Evolutionary conservation across 2,888 invertebrate genomes (phyloP).

Genomic region (Conistra vaccinii): DNA sequence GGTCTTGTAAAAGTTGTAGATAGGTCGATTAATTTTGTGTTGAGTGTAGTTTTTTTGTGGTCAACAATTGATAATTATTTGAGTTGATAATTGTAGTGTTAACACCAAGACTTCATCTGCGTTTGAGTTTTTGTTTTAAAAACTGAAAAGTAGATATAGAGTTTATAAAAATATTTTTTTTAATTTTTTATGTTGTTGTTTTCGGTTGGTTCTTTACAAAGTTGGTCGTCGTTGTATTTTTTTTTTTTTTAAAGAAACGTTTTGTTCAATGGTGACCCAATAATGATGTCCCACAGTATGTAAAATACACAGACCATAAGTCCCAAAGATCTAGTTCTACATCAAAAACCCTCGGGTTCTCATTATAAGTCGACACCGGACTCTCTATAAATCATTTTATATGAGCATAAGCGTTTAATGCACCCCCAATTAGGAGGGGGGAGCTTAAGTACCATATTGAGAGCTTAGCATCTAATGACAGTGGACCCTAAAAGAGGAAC

Average conservation of each 20-base stretch:
- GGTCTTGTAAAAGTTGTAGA: slow-evolving; percentile 1
- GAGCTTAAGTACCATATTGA: slow-evolving; percentile 74
- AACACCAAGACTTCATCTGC: not conserved
- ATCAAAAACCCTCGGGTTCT: slow-evolving; percentile 55
- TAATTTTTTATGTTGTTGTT: too few relatives aligned
- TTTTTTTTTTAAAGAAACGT: not conserved
- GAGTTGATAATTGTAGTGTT: not conserved
- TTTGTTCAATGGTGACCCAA: not conserved
- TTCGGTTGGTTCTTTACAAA: too few relatives aligned
- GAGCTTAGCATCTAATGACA: slow-evolving; percentile 70
- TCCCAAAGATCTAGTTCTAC: slow-evolving; percentile 36
- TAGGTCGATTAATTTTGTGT: slow-evolving; percentile 25
- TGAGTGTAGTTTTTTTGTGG: slow-evolving; percentile 4
- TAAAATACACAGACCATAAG: slow-evolving; percentile 26
- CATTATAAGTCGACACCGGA: slow-evolving; percentile 65
- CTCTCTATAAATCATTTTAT: slow-evolving; percentile 83
- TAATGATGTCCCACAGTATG: not conserved
- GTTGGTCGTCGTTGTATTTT: too few relatives aligned
- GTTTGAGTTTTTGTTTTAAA: not conserved
- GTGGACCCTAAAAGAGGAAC: slow-evolving; percentile 47
- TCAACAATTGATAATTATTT: slow-evolving; percentile 3
- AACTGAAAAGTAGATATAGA: not conserved
- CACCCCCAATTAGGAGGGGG: slow-evolving; percentile 79
- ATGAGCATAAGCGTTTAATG: slow-evolving; percentile 82
- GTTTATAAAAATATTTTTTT: too few relatives aligned